Evolutionary conservation across 2,797 vertebrate genomes (phyloP), one percentile per base, ranked within the genome.

Genomic region (Tragelaphus eurycerus): DNA sequence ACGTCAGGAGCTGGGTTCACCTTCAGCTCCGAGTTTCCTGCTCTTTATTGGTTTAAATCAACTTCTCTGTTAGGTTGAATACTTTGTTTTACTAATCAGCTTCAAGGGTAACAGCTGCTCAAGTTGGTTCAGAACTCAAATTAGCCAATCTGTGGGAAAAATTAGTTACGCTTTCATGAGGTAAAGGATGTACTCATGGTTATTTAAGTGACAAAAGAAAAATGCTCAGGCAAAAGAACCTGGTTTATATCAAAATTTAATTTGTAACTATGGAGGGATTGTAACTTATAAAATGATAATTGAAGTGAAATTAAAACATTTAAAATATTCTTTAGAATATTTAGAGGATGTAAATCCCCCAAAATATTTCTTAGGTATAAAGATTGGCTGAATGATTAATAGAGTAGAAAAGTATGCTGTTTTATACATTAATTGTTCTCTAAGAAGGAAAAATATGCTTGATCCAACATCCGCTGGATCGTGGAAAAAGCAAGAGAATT

Each of bases 11-110:
- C 79, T 16, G 62, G 34, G 62, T 57, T 93, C 62, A 54, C 93
- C 88, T 96, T 60, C 48, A 38, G 86, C 79, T 89, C 95, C 1
- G 71, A 60, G 54, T 92, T 98, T 97, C 97, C 96, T 98, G 97
- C 90, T 60, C 79, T 82, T 95, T 96, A 93, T 97, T 84, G 0
- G 29, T 84, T 93, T 86, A 86, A 67, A 94, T 93, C 95, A 60
- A 34, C 89, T 88, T 76, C 76, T 23, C 3, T 52, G 50, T 82
- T 93, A 57, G 0, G 7, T 0, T 86, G 92, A 96, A 82, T 55
- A 55, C 92, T 93, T 82, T 25, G 86, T 82, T 86, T 89, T 83
- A 52, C 90, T 83, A 57, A 64, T 60, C 31, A 19, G 78, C 83
- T 96, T 85, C 90, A 55, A 85, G 83, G 29, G 55, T 46, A 91